Base-by-base conservation (phyloP, 2,888 invertebrate species). In the Lasiommata megera region DNA sequence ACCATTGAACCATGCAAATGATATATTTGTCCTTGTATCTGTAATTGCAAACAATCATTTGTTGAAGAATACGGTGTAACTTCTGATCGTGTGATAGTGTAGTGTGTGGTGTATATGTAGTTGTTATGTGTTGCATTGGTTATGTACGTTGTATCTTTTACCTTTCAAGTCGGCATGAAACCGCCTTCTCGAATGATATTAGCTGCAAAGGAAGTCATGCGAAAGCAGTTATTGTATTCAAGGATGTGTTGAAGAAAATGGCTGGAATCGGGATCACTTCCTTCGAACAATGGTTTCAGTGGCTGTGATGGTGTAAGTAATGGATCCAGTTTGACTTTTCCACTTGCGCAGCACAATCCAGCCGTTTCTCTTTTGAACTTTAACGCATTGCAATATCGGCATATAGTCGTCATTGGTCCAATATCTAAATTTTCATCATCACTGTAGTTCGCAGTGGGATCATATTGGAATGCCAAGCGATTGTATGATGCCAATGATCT, bases 341-440 rank as follows among this genome's bases (percentile, higher is more conserved):
- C 79, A 64, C 65, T 70, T 55, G 73, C 69, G 69, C 79, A 83
- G 67, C 78, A 82, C 70, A 81, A 72, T 66, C 77, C 81, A 66
- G 69, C 65, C 46, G 76, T 62, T 76, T 82, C 78, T 62, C 69
- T 70, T 67, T 67, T 71, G 60, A 67, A 77, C 63, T 76, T 77
- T 50, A 75, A 68, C 57, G 76, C 72, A 61, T 70, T 70, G 64
- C 76, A 76, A 74, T 73, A 68, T 69, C 41, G 52, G 63, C 77
- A 76, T 64, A 74, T 60, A 56, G 58, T 65, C 64, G 67, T 68
- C 74, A 78, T 73, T 67, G 58, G 56, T 62, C 70, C 69, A 68
- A 74, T 71, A 63, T 58, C 67, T 62, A 71, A 68, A 63, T 66
- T 68, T 67, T 68, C 58, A 66, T 72, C 67, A 66, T 66, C 62